Base-by-base conservation (phyloP, 2,888 invertebrate species). In the Drepana falcataria region DNA sequence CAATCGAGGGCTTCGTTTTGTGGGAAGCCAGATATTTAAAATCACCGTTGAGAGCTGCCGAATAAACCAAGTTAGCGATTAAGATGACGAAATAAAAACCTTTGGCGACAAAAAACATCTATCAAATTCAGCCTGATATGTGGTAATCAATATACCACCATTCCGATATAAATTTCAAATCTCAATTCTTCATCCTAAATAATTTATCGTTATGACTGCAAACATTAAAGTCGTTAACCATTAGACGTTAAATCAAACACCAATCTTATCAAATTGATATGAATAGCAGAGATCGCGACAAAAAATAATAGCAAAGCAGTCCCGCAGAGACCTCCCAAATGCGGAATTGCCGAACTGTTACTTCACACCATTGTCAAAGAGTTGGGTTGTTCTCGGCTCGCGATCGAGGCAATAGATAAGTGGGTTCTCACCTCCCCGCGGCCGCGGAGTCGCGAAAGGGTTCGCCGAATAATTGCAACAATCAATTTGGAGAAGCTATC, bases 401-500 rank as follows among this genome's bases (percentile, higher is more conserved):
- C 74, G 89, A 89, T 88, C 73, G 75, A 77, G 70, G 65, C 66
- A 73, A 77, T 69, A 88, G 90, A 91, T 91, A 91, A 88, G 85
- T 82, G 73, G 72, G 79, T 89, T 91, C 90, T 87, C 89, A 90
- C 89, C 87, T 89, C 86, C 85, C 87, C 85, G 86, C 75, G 84
- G 85, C 75, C 82, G 82, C 78, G 68, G 64, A 68, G 66, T 81
- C 75, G 84, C 83, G 82, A 87, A 90, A 89, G 89, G 90, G 88
- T 87, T 88, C 83, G 81, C 79, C 79, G 83, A 89, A 89, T 88
- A 89, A 91, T 90, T 89, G 90, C 90, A 87, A 91, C 90, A 91
- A 90, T 91, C 87, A 87, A 87, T 88, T 80, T 85, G 77, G 77
- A 89, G 87, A 84, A 89, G 87, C 83, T 74, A 89, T 90, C 88